A percentile compares a stretch with the other conserved stretches of the same genome.
These are phyloP conservation scores for Gobionotothen gibberifrons DNA, from an alignment of 2,797 vertebrate genomes.

Conservation along the genomic window DNA sequence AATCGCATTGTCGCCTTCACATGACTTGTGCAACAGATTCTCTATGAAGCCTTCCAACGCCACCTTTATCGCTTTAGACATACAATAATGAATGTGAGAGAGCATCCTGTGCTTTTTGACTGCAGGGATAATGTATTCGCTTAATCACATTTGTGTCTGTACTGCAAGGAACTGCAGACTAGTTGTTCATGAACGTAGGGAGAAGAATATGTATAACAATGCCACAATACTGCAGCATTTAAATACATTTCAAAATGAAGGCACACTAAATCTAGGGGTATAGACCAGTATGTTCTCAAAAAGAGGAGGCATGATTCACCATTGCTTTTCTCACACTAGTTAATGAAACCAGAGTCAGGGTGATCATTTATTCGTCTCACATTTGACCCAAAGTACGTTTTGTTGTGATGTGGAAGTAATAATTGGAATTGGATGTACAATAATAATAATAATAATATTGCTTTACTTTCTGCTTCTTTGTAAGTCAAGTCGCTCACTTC, in stretches of 20 bases:
- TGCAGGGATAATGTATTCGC: conserved; percentile 38
- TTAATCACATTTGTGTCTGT: conserved; percentile 52
- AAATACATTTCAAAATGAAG: conserved; percentile 29
- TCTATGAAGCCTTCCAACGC: conserved; percentile 14
- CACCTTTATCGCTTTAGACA: conserved; percentile 2
- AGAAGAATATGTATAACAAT: conserved; percentile 38
- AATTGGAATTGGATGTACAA: conserved; percentile 28
- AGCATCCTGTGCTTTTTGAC: conserved; percentile 28
- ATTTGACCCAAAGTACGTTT: conserved; percentile 49
- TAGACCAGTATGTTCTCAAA: conserved; percentile 70
- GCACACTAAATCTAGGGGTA: conserved; percentile 24
- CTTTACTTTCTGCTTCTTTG: not conserved
- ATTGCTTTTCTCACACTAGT: conserved; percentile 62
- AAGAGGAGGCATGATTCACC: conserved; percentile 64
- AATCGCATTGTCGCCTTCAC: conserved; percentile 67
- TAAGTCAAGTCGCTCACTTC: conserved; percentile 28
- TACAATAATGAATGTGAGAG: conserved; percentile 6
- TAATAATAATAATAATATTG: conserved; percentile 20
- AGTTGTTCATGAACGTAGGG: conserved; percentile 24
- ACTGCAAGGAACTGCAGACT: conserved; percentile 37
- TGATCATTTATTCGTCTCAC: conserved; percentile 57
- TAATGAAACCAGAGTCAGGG: conserved; percentile 46
- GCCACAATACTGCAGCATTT: conserved; percentile 40
- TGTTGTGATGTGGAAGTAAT: conserved; percentile 30
- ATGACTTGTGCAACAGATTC: conserved; percentile 49